Base-by-base conservation (phyloP, 1,140 invertebrate species). In the Tachypleus tridentatus region DNA sequence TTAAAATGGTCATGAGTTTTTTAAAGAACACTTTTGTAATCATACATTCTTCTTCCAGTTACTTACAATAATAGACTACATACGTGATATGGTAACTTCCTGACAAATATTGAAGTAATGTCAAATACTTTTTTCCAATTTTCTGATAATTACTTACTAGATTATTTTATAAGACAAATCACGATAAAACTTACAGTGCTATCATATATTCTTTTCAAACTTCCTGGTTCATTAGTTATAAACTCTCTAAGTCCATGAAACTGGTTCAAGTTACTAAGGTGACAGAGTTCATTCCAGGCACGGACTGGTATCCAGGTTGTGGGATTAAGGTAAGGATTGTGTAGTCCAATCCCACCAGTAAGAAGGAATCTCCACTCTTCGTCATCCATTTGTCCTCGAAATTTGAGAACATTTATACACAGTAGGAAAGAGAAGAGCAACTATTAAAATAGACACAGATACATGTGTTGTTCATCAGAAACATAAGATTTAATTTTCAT, bases 351-450 rank as follows among this genome's bases (percentile, higher is more conserved):
- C 50, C 90, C 92, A 10, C 92, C 92, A 6, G 89, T 94, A 68
- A 97, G 73, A 5, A 97, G 78, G 77, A 96, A 97, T 78, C 91
- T 83, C 85, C 92, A 94, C 71, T 94, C 86, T 0, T 76, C 67
- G 10, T 83, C 79, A 64, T 86, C 78, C n/a, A 97, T 77, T 67
- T 81, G 74, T 50, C 83, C 82, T 52, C 84, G 78, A 66, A 85
- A 84, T 72, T 89, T 85, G 77, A 89, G 79, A 65, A 97, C 79
- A 74, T 94, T 96, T 29, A 91, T 80, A 61, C 84, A 84, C 59
- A 98, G 79, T 66, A 97, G 75, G 67, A 97, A 79, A 0, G 93
- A 93, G 77, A 97, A 97, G 10, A 97, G 79, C 48, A 96, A 76
- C 78, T 96, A 91, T 0, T 74, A 72, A 47, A 59, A 54, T 49